phyloP scores from a whole-genome alignment of 2,113 vertebrate genomes.

The Okapia johnstoni region DNA sequence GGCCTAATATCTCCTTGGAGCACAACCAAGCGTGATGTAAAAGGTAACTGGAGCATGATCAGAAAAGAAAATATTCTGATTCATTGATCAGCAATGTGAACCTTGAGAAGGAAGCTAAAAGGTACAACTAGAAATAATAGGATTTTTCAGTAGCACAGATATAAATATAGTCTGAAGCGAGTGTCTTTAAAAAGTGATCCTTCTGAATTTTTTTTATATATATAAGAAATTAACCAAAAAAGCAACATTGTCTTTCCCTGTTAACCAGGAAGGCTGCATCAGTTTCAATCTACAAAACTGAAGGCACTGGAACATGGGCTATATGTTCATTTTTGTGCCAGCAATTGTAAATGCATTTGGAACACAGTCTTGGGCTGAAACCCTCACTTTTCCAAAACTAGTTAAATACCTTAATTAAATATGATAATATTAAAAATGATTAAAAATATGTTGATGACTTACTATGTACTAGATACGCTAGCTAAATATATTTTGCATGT shows the following conservation, averaged over 20 bases:
- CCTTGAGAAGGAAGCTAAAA: constrained; percentile 18
- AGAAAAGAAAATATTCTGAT: constrained; percentile 51
- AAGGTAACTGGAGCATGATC: constrained; percentile 42
- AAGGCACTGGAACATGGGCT: background rate
- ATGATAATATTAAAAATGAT: background rate
- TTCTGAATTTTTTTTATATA: background rate
- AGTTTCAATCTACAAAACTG: background rate
- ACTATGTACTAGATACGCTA: background rate
- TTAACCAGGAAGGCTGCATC: background rate
- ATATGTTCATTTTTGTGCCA: background rate
- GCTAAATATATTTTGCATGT: background rate
- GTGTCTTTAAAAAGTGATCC: background rate
- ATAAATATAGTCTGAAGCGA: background rate
- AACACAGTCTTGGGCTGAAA: background rate
- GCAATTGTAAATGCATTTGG: background rate
- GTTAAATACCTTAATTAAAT: background rate
- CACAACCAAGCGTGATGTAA: constrained; percentile 26
- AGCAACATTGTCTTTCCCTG: background rate
- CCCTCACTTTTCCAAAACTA: background rate
- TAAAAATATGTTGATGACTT: background rate
- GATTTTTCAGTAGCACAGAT: background rate
- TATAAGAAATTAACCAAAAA: background rate
- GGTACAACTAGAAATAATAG: background rate
- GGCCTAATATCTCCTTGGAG: constrained; percentile 48
- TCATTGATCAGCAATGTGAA: constrained; percentile 27